These are phyloP conservation scores for Hydrocynus forskahlii DNA, from an alignment of 2,797 vertebrate genomes.

Conservation along the genomic window DNA sequence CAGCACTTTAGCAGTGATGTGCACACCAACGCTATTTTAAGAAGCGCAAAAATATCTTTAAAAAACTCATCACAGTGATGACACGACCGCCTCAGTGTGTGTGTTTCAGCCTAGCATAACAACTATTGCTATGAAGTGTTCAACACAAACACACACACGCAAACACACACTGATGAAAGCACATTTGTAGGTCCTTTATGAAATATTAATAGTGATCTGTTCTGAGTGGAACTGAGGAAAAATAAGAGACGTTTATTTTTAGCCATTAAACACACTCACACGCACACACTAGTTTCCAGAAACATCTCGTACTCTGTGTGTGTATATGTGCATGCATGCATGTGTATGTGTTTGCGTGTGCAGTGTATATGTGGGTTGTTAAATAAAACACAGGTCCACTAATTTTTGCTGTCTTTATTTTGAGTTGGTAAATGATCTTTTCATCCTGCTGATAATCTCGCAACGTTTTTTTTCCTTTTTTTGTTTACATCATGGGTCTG, in stretches of 20 bases:
- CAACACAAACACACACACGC: background rate
- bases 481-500: conserved; percentile 68
- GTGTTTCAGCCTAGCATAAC: background rate
- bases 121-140: background rate
- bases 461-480: conserved; percentile 51
- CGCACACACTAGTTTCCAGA: background rate
- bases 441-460: conserved; percentile 71
- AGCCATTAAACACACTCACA: background rate
- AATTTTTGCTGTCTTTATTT: conserved; percentile 50
- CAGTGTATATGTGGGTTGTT: background rate
- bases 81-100: background rate
- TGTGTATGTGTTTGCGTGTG: background rate
- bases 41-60: conserved; percentile 29
- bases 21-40: conserved; percentile 10
- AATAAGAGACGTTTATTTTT: background rate
- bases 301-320: background rate
- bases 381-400: conserved; percentile 20
- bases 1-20: background rate
- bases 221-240: conserved; percentile 4
- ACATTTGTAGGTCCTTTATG: background rate
- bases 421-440: conserved; percentile 68
- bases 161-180: conserved; percentile 8
- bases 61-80: conserved; percentile 14
- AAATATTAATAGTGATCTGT: conserved; percentile 12
- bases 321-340: conserved; percentile 5